These are phyloP conservation scores for Caenorhabditis doughertyi DNA, from an alignment of 2,888 invertebrate species.

Conservation along the genomic window DNA sequence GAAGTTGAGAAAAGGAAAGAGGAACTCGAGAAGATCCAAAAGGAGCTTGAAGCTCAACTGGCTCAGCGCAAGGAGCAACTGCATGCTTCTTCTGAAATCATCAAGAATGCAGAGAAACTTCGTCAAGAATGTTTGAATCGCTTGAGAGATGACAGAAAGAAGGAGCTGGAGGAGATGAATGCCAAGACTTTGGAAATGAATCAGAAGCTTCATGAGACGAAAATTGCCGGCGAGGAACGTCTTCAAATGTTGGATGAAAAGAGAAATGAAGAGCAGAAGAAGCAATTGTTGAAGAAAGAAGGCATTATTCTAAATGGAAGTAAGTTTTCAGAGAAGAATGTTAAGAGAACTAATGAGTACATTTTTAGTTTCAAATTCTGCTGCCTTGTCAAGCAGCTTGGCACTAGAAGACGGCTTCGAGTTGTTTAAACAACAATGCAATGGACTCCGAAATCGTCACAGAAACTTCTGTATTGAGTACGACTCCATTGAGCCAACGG, in stretches of 20 bases:
- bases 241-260: constrained; percentile 20
- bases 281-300: constrained; percentile 19
- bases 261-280: constrained; percentile 13
- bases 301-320: background rate
- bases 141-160: constrained; percentile 13
- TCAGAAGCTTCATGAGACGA: constrained; percentile 11
- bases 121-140: constrained; percentile 11
- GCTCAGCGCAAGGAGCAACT: background rate
- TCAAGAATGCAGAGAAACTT: constrained; percentile 17
- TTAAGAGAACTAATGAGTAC: background rate
- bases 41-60: background rate
- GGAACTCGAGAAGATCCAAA: background rate
- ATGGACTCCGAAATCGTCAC: background rate
- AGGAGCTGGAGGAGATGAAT: background rate
- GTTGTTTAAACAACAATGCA: constrained; percentile 2
- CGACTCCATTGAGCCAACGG: constrained; percentile 1
- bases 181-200: constrained; percentile 8
- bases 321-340: background rate
- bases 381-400: background rate
- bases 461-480: constrained; percentile 8
- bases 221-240: background rate
- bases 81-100: background rate
- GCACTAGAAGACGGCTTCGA: constrained; percentile 14
- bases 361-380: constrained; percentile 1
- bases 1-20: background rate